phyloP scores from a whole-genome alignment of 2,888 invertebrate species.

The Pachydiplax longipennis region DNA sequence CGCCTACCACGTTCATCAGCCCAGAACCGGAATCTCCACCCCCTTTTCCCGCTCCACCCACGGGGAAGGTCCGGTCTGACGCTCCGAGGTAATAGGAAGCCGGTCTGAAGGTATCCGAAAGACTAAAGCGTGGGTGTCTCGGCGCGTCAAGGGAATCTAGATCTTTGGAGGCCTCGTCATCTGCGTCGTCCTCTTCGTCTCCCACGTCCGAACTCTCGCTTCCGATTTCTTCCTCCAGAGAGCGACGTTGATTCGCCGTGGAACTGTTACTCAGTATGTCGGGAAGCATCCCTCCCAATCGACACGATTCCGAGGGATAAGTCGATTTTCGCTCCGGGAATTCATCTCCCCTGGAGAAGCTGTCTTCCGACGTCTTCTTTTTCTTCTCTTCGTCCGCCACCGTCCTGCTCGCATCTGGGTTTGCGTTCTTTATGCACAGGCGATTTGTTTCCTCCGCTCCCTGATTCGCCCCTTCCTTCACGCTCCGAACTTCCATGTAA shows the following conservation, averaged over 20 bases:
- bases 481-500: conserved; percentile 77
- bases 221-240: conserved; percentile 1
- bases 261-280: conserved; percentile 67
- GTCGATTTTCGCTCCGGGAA: neutral
- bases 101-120: conserved; percentile 87
- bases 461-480: conserved; percentile 45
- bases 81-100: conserved; percentile 85
- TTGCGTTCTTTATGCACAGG: conserved; percentile 47
- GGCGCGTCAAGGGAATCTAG: conserved; percentile 71
- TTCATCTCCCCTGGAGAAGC: neutral
- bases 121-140: conserved; percentile 78
- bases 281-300: conserved; percentile 59
- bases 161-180: conserved; percentile 83
- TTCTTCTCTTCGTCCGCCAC: conserved; percentile 14
- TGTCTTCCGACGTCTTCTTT: neutral
- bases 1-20: conserved; percentile 49
- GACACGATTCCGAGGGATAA: neutral
- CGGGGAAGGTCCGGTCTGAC: conserved; percentile 57
- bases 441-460: conserved; percentile 44
- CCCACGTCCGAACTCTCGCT: conserved; percentile 14
- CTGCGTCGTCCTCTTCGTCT: conserved; percentile 68
- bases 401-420: neutral
- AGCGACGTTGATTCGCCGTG: conserved; percentile 45
- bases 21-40: conserved; percentile 20
- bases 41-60: neutral